Base-by-base conservation (phyloP, 2,888 invertebrate genomes). In the Adelphocoris suturalis region DNA sequence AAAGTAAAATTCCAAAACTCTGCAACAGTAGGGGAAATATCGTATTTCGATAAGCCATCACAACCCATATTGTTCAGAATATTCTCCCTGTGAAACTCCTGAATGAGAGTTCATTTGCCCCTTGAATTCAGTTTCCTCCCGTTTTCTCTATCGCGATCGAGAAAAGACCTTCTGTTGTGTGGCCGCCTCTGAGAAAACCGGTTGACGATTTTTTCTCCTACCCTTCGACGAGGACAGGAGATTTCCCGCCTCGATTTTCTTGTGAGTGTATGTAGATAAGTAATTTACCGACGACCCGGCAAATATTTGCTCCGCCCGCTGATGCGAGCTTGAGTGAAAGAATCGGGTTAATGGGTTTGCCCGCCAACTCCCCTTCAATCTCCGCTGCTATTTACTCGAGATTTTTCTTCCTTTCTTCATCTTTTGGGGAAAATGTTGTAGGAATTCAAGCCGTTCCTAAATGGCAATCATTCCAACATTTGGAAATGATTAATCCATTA, bases 181-280 rank as follows among this genome's bases (percentile, higher is more conserved):
- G 37, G 37, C 37, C 2, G 3, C 37, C 37, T 2, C 0, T 0
- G n/a, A 9, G 23, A 19, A 23, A 68, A 23, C 9, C 68, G 27
- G 27, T 19, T 68, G 23, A 68, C 5, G 23, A 23, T 23, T 12
- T 23, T 68, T 68, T 68, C 68, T 68, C 23, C 23, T 23, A 7
- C 52, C 52, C 52, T 57, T 27, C 68, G 3, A 61, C 61, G n/a
- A 61, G 19, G 68, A 68, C 68, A 23, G 68, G 2, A 23, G 68
- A 68, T 68, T 57, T 68, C 19, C 23, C 68, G 19, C 68, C 68
- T 27, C 68, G 68, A 19, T 68, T 68, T 68, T 68, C 68, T 68
- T 23, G 68, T 68, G 68, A 81, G 82, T 82, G 47, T 82, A 82
- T 52, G 82, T 82, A 82, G 82, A 82, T 82, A 82, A 82, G 82